Percentiles rank a stretch among this genome's conserved stretches.
phyloP scores from a whole-genome alignment of 1,140 invertebrate species.

The Aphelinus atriplicis region DNA sequence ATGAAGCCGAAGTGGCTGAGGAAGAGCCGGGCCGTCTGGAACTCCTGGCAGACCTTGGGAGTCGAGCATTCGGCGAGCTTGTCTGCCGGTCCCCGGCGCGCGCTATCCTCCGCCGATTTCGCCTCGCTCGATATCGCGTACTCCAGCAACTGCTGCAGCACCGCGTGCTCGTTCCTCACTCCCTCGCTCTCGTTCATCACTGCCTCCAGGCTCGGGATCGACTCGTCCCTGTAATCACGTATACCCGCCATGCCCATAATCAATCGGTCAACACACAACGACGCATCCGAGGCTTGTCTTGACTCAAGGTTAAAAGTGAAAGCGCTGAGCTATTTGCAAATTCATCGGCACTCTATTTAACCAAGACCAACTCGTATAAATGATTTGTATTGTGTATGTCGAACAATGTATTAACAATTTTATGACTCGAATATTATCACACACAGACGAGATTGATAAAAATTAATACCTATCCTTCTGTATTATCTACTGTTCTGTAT shows the following conservation, averaged over 20 bases:
- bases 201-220: slow-evolving; percentile 81
- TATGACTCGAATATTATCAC: too few species aligned
- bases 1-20: slow-evolving; percentile 94
- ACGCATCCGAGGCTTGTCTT: not conserved
- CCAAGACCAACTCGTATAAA: too few species aligned
- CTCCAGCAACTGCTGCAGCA: slow-evolving; percentile 57
- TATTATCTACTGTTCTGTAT: too few species aligned
- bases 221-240: slow-evolving; percentile 74
- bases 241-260: not conserved
- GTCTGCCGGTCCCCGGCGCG: slow-evolving; percentile 64
- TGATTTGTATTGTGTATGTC: too few species aligned
- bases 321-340: too few species aligned
- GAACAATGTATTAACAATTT: too few species aligned
- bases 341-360: too few species aligned
- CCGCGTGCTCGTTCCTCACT: slow-evolving; percentile 63
- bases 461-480: too few species aligned
- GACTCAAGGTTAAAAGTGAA: too few species aligned
- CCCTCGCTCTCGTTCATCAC: slow-evolving; percentile 71
- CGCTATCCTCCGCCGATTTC: slow-evolving; percentile 66
- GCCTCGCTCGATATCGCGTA: slow-evolving; percentile 65
- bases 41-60: slow-evolving; percentile 86
- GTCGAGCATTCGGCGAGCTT: slow-evolving; percentile 79
- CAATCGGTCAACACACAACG: not conserved
- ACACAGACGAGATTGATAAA: too few species aligned
- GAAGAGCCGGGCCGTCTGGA: slow-evolving; percentile 93